Percentiles rank a stretch among this genome's conserved stretches.
phyloP scores from a whole-genome alignment of 2,888 invertebrate species.

The Drosophila helvetica region DNA sequence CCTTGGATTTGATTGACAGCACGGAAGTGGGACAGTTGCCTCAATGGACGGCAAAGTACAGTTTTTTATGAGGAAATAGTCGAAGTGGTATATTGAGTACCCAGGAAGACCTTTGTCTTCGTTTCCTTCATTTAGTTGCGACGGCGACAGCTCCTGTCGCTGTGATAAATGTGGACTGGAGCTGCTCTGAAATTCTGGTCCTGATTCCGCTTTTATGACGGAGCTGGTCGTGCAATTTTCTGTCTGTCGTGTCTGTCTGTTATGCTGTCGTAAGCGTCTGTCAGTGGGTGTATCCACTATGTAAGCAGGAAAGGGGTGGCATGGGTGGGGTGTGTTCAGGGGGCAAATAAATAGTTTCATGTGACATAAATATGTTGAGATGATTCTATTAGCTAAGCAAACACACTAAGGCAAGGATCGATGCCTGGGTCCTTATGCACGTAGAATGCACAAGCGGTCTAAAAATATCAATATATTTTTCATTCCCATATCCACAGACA shows the following conservation, averaged over 20 bases:
- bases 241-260: neutral
- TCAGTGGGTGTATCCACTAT: neutral
- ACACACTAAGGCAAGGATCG: constrained; percentile 48
- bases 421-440: constrained; percentile 17
- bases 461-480: constrained; percentile 55
- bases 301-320: neutral
- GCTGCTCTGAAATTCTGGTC: neutral
- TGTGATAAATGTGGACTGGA: neutral
- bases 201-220: neutral
- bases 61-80: neutral
- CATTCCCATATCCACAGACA: constrained; percentile 20
- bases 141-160: neutral
- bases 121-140: neutral
- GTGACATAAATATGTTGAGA: constrained; percentile 59
- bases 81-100: neutral
- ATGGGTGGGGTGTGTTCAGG: constrained; percentile 10
- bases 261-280: neutral
- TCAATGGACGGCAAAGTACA: neutral
- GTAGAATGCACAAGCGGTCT: constrained; percentile 19
- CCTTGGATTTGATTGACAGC: neutral
- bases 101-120: neutral
- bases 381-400: constrained; percentile 77
- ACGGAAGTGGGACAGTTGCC: neutral
- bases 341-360: constrained; percentile 50
- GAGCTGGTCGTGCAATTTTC: neutral